A percentile compares a stretch with the other conserved stretches of the same genome.
Conservation (phyloP, 2,888 invertebrate species). For the Phorcus lineatus region DNA sequence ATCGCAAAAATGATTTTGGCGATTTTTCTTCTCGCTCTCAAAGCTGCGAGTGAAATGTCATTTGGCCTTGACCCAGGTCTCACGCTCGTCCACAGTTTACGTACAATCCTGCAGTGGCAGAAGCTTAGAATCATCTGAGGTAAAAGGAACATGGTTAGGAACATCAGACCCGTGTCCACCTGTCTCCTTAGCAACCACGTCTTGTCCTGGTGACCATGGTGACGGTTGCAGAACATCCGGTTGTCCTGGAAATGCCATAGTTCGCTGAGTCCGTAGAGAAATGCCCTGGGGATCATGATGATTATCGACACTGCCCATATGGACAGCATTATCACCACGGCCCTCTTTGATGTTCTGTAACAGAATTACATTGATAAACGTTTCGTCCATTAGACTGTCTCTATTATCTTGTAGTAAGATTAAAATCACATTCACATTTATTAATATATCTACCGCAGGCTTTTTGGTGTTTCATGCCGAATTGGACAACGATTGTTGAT, state of each 20-base stretch:
- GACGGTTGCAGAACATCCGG: constrained; percentile 30
- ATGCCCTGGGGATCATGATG: constrained; percentile 34
- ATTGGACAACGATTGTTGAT: no score
- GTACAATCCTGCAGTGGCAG: constrained; percentile 41
- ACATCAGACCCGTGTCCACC: constrained; percentile 36
- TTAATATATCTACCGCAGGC: no score
- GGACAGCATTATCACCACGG: constrained; percentile 28
- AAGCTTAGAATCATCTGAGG: constrained; percentile 35
- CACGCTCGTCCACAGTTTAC: constrained; percentile 36
- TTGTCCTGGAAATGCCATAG: constrained; percentile 24
- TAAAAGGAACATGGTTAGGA: constrained; percentile 36
- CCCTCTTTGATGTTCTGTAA: constrained; percentile 39
- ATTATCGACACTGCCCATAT: constrained; percentile 38
- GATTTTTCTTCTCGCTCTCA: constrained; percentile 37
- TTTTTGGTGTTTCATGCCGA: no score
- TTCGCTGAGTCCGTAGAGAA: constrained; percentile 27
- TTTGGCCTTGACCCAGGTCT: constrained; percentile 31
- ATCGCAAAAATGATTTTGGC: constrained; percentile 45
- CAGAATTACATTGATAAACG: not conserved
- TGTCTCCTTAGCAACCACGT: not conserved
- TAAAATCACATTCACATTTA: no score
- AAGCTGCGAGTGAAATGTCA: constrained; percentile 26
- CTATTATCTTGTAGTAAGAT: no score
- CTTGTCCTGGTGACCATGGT: not conserved
- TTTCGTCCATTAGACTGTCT: no score